Conservation (phyloP, 2,888 invertebrate species). For the Morpho helenor region DNA sequence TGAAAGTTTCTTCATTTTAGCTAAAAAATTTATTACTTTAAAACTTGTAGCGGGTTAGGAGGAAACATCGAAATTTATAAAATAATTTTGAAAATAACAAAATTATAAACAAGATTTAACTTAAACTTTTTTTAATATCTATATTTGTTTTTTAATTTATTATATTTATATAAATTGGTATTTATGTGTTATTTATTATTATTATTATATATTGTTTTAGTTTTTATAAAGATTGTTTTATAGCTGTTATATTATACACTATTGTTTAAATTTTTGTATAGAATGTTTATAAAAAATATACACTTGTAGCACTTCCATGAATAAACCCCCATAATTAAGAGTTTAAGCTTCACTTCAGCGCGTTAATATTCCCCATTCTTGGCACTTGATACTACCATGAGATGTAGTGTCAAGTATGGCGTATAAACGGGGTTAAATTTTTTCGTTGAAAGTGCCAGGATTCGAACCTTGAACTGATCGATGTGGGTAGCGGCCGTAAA, state of each 20-base stretch:
- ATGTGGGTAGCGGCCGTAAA: slow-evolving; percentile 22
- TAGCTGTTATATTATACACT: neutral
- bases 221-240: neutral
- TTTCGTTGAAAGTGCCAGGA: slow-evolving; percentile 26
- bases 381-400: slow-evolving; percentile 67
- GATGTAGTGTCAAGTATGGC: slow-evolving; percentile 68
- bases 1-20: too few species aligned
- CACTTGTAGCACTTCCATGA: slow-evolving; percentile 54
- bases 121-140: too few species aligned
- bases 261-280: neutral
- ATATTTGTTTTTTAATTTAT: too few species aligned
- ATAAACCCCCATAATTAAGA: slow-evolving; percentile 40
- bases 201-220: too few species aligned
- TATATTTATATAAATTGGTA: too few species aligned
- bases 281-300: neutral
- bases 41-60: too few species aligned
- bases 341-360: slow-evolving; percentile 61
- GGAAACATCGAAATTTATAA: too few species aligned
- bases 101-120: too few species aligned
- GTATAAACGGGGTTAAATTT: slow-evolving; percentile 56
- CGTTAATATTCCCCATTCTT: slow-evolving; percentile 58
- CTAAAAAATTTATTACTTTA: too few species aligned
- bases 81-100: too few species aligned
- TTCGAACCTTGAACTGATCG: slow-evolving; percentile 45
- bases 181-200: too few species aligned